Conservation (phyloP, 2,113 vertebrate genomes). For the Amphilophus citrinellus region DNA sequence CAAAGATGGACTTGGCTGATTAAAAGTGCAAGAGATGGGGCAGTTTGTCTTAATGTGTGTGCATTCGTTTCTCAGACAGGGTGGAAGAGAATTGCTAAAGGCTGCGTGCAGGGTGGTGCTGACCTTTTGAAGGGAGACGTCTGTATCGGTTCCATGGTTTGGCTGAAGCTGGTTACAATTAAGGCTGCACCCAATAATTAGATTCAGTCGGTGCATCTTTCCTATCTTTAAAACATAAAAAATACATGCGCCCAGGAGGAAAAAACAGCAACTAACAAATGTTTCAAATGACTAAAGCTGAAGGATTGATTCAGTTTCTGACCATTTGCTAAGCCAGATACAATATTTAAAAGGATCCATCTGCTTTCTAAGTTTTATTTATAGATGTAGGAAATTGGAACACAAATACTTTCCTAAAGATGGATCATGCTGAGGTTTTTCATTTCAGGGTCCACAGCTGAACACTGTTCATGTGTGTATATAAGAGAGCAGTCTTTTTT, state of each 20-base stretch:
- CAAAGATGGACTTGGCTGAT: conserved; percentile 6
- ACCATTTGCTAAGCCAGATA: background rate
- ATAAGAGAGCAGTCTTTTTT: conserved; percentile 15
- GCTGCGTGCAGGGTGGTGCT: conserved; percentile 38
- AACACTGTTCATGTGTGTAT: conserved; percentile 22
- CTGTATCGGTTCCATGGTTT: conserved; percentile 13
- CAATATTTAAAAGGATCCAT: background rate
- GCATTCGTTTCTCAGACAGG: conserved; percentile 30
- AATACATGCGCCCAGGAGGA: background rate
- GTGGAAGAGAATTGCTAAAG: conserved; percentile 10
- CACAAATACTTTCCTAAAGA: conserved; percentile 27
- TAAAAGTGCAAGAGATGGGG: background rate
- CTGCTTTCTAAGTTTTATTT: conserved; percentile 6
- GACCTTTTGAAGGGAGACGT: conserved; percentile 55
- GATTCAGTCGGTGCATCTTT: background rate
- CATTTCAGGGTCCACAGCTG: conserved; percentile 8
- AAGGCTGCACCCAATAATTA: background rate
- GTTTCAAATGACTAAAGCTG: background rate
- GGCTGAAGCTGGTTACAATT: conserved; percentile 16
- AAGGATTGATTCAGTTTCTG: background rate
- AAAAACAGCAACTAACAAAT: background rate
- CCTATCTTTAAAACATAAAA: background rate
- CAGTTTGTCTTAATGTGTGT: conserved; percentile 15
- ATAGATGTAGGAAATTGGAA: background rate
- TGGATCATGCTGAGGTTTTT: conserved; percentile 4